A percentile compares a stretch with the other conserved stretches of the same genome.
Evolutionary conservation across 1,140 invertebrate species (phyloP).

Genomic region (Penaeus japonicus): DNA sequence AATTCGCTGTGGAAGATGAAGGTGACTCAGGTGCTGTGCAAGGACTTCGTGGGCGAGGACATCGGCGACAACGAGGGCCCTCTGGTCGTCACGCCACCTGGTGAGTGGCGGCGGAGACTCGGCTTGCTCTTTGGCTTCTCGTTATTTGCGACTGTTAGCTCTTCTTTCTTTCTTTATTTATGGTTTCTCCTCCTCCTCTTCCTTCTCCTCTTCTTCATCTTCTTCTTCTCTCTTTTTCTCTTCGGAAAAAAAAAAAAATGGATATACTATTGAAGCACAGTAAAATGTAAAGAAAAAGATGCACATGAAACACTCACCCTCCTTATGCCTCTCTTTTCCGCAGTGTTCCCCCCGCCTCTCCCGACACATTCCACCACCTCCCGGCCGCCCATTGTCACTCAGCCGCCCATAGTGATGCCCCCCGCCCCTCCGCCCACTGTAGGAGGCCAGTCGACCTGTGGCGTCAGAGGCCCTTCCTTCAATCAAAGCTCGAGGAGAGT

Average conservation of each 20-base stretch:
- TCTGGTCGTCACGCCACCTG: background rate
- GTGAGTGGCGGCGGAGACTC: too few species aligned
- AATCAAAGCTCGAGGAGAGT: background rate
- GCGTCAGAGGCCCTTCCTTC: background rate
- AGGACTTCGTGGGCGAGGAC: background rate
- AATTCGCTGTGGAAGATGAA: constrained; percentile 18
- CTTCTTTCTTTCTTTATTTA: background rate
- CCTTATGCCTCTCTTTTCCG: too few species aligned
- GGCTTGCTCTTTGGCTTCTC: too few species aligned
- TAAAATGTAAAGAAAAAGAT: too few species aligned
- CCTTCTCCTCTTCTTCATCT: background rate
- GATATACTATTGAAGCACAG: too few species aligned
- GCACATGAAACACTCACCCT: too few species aligned
- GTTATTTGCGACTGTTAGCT: too few species aligned
- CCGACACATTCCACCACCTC: background rate
- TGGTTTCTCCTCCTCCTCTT: background rate
- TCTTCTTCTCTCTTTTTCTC: background rate
- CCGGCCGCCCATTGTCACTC: background rate
- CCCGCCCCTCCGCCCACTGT: background rate
- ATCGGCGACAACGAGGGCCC: background rate
- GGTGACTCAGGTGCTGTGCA: constrained; percentile 6
- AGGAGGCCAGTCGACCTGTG: background rate
- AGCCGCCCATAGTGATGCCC: background rate
- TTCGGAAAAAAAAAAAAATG: background rate
- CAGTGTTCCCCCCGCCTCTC: too few species aligned